Evolutionary conservation across 2,888 invertebrate species (phyloP).

Genomic region (Macrostomum cliftonense): DNA sequence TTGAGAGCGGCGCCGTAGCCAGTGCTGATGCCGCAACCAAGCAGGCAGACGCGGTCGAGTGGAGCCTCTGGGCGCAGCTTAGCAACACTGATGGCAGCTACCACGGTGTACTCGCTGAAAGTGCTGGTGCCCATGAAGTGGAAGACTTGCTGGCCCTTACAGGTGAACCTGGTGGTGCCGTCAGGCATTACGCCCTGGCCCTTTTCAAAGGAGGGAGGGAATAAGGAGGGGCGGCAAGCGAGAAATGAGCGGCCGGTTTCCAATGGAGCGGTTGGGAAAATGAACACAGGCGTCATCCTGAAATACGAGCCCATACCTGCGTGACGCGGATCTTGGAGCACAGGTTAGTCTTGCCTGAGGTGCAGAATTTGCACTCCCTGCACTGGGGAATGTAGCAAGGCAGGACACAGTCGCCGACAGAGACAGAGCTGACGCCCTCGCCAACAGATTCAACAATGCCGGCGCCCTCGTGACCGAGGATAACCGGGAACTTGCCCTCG

Average conservation of each 20-base stretch:
- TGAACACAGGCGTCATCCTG: too few relatives aligned
- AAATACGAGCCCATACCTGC: too few relatives aligned
- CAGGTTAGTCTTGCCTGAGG: slow-evolving; percentile 80
- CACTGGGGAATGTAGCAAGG: slow-evolving; percentile 92
- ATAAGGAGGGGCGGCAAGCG: too few relatives aligned
- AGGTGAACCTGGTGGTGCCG: slow-evolving; percentile 35
- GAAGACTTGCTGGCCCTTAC: slow-evolving; percentile 33
- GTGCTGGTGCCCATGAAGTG: slow-evolving; percentile 38
- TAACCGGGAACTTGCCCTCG: slow-evolving; percentile 48
- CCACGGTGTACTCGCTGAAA: slow-evolving; percentile 38
- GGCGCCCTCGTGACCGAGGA: slow-evolving; percentile 81
- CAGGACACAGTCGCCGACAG: slow-evolving; percentile 82
- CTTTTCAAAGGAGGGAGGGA: not conserved
- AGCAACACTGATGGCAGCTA: slow-evolving; percentile 59
- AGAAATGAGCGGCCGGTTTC: too few relatives aligned
- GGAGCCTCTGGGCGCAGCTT: slow-evolving; percentile 48
- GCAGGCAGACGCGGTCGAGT: slow-evolving; percentile 32
- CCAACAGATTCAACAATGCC: slow-evolving; percentile 93
- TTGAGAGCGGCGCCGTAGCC: slow-evolving; percentile 45
- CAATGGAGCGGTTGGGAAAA: too few relatives aligned
- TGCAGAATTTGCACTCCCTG: slow-evolving; percentile 82
- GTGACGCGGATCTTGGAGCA: slow-evolving; percentile 60
- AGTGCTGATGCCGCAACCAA: slow-evolving; percentile 42
- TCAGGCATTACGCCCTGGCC: slow-evolving; percentile 35
- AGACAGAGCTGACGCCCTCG: slow-evolving; percentile 55